Conservation (phyloP, 1,140 invertebrate genomes). For the Drosophila neocordata region DNA sequence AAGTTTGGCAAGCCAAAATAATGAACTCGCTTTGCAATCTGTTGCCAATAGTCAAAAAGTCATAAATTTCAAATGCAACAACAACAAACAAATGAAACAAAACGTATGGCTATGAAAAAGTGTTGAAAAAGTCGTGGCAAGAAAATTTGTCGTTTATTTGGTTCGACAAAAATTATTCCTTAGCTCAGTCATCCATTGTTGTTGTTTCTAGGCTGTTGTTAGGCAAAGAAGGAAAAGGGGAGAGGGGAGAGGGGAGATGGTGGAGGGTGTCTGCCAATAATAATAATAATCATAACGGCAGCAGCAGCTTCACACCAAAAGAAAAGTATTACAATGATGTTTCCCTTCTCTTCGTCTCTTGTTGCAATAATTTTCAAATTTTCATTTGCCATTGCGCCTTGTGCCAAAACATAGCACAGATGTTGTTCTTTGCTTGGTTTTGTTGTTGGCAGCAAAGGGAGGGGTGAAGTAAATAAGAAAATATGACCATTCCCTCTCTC, state of each 20-base stretch:
- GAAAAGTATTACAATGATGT: constrained; percentile 71
- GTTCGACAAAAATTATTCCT: constrained; percentile 47
- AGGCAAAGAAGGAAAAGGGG: background rate
- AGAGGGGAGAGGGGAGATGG: background rate
- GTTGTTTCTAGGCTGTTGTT: constrained; percentile 19
- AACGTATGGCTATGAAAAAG: constrained; percentile 60
- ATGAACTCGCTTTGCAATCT: constrained; percentile 73
- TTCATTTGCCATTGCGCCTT: constrained; percentile 51
- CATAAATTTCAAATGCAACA: constrained; percentile 77
- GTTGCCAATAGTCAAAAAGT: constrained; percentile 80
- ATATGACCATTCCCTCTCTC: background rate
- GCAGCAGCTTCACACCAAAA: constrained; percentile 69
- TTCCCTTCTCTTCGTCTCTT: constrained; percentile 44
- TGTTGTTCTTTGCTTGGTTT: constrained; percentile 12
- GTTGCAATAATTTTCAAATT: constrained; percentile 79
- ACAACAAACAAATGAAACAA: constrained; percentile 43
- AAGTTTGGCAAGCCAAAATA: constrained; percentile 73
- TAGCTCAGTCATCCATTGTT: constrained; percentile 73
- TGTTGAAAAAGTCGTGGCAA: constrained; percentile 58
- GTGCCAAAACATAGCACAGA: constrained; percentile 9
- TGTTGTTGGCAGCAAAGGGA: background rate
- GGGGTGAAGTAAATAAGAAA: background rate
- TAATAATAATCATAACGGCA: constrained; percentile 77
- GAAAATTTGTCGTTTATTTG: constrained; percentile 52
- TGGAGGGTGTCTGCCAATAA: constrained; percentile 62